phyloP scores from a whole-genome alignment of 2,797 vertebrate species.

The Selene dorsalis region DNA sequence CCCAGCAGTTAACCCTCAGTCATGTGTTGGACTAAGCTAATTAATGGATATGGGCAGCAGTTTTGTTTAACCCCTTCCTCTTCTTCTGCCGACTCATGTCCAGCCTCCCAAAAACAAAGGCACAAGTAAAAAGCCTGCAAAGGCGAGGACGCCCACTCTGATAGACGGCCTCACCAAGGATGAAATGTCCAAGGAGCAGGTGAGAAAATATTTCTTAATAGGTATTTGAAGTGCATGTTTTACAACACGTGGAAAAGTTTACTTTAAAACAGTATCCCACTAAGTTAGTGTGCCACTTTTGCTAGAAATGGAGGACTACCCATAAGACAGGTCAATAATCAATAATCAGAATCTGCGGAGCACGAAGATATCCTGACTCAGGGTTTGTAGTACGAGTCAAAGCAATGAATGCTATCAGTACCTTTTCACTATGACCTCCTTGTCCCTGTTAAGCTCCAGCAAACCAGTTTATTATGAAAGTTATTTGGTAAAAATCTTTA shows the following conservation, averaged over 20 bases:
- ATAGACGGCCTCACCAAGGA: conserved; percentile 76
- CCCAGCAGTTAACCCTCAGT: not conserved
- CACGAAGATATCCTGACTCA: not conserved
- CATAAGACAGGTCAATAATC: too few relatives aligned
- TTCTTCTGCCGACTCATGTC: not conserved
- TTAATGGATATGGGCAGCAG: not conserved
- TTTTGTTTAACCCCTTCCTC: not conserved
- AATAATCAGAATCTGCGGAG: not conserved
- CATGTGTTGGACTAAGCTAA: not conserved
- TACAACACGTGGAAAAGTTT: too few relatives aligned
- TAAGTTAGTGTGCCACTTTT: not conserved
- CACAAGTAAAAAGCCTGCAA: conserved; percentile 56
- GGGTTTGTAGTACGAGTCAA: not conserved
- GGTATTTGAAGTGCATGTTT: not conserved
- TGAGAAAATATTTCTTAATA: conserved; percentile 32
- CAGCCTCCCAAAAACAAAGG: conserved; percentile 75
- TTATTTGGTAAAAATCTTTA: not conserved
- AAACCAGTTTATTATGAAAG: not conserved
- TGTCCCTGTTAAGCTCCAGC: not conserved
- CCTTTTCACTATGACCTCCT: not conserved
- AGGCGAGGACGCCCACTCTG: conserved; percentile 57
- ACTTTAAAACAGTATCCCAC: too few relatives aligned
- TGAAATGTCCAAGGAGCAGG: conserved; percentile 77
- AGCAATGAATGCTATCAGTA: not conserved
- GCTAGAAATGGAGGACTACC: not conserved